Evolutionary conservation across 2,113 vertebrate species (phyloP), one percentile per base, ranked within the genome.

Genomic region (Indicator maculatus): DNA sequence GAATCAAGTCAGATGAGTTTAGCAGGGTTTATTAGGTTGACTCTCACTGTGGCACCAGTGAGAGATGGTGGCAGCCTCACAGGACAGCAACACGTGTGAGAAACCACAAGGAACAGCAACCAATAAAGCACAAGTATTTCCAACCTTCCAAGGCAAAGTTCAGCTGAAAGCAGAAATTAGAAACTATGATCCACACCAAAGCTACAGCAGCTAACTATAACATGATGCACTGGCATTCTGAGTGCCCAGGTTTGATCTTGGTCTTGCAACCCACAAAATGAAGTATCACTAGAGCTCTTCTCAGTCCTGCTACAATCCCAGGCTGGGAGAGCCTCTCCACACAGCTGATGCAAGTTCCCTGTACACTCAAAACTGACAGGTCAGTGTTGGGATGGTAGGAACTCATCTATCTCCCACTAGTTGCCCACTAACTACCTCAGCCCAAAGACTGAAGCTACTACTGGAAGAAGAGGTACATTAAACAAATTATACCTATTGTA

Each of bases 321-420:
- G 39, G 21, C 71, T 56, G 31, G 27, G 10, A 27, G 11, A 27
- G 7, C 30, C 33, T 31, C 55, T 24, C 17, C 33, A 12, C 7
- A 17, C 0, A 0, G 26, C 52, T 21, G 44, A 39, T 53, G 11
- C 74, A 59, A 85, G 33, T 0, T 1, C 6, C 59, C 18, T 10
- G 17, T 13, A 50, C 19, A 55, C 11, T 41, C 5, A 3, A 80
- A 63, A 28, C 31, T 1, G 0, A 31, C 23, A 55, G 23, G 41
- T 16, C 19, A 5, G 23, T 28, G 28, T 23, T 3, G 2, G 36
- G 36, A 11, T 55, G 26, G 21, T 5, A 9, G 15, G 7, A 28
- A 26, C 30, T 47, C 75, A 41, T 52, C 31, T 63, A 50, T 26
- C 16, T 16, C 44, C 58, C 30, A 55, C 7, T 71, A 56, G 17